Evolutionary conservation across 2,113 vertebrate genomes (phyloP).

Genomic region (Psammodynastes pulverulentus): DNA sequence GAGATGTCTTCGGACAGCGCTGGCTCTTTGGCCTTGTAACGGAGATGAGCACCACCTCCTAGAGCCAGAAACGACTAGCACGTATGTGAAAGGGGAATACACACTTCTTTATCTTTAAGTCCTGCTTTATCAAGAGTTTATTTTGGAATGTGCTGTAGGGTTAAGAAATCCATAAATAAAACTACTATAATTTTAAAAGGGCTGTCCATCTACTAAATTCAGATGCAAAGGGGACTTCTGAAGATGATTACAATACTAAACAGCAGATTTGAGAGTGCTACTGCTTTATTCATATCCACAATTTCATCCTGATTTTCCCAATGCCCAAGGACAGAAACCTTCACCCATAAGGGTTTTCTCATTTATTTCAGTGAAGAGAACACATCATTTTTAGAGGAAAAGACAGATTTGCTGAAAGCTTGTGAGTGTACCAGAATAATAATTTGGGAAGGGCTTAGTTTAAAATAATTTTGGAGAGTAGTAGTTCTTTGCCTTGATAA

Average conservation of each 20-base stretch:
- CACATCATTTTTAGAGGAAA: neutral
- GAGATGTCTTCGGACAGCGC: too few relatives aligned
- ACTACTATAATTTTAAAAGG: neutral
- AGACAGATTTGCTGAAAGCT: neutral
- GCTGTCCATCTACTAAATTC: neutral
- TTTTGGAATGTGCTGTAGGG: neutral
- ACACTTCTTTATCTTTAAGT: too few relatives aligned
- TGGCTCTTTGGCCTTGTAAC: too few relatives aligned
- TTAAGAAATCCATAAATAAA: neutral
- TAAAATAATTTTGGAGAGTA: neutral
- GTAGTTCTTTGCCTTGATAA: neutral
- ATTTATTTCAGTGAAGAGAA: neutral
- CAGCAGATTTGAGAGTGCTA: neutral
- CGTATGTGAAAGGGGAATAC: too few relatives aligned
- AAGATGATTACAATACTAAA: neutral
- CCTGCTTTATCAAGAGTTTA: neutral
- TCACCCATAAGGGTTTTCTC: neutral
- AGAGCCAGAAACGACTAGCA: too few relatives aligned
- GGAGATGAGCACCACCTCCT: too few relatives aligned
- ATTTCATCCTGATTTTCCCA: neutral
- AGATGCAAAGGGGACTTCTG: neutral
- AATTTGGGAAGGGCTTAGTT: neutral
- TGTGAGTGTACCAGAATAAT: neutral
- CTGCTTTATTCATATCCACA: neutral
- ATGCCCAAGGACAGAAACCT: neutral